Evolutionary conservation across 2,797 vertebrate species (phyloP), one percentile per base, ranked within the genome.

Genomic region (Petrocephalus sullivani): DNA sequence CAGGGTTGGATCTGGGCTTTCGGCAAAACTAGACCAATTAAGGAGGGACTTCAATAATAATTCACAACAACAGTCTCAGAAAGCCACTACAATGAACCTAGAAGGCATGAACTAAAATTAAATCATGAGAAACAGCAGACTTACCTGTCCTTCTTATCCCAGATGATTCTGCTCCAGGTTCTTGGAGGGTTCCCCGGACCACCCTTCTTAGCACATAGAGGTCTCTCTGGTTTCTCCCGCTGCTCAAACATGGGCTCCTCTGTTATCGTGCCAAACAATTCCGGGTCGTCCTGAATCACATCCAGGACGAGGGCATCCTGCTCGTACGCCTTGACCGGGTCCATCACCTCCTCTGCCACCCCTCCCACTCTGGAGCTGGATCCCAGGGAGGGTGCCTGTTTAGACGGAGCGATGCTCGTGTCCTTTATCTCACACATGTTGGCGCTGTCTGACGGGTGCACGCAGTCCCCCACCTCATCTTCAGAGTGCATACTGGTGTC

Each of bases 251-350:
- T n/a, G 19, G 87, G 90, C 75, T 91, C 57, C 90, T 94, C 90
- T 3, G 88, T 92, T 85, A 90, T 88, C 75, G 91, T 91, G 90
- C 95, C 95, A 93, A 98, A 99, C 88, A 99, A 96, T 23, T 99
- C 97, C 37, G 97, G 96, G 91, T 99, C 98, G 88, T 99, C 97
- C 91, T 97, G 96, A 92, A 96, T 96, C 88, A 98, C 95, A 88
- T 97, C 96, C 10, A 99, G 93, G n/a, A 99, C 93, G 90, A 99
- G 95, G 89, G 97, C 94, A 89, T 99, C 98, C 75, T 97, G 95
- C 91, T 97, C 91, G 64, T 97, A 99, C 28, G 97, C 98, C 67
- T 96, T 94, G 88, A 97, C 88, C 91, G 96, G 91, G 92, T 99
- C 96, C 91, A 96, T 90, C 83, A 89, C 7, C 21, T 8, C 1